Evolutionary conservation across 2,888 invertebrate species (phyloP), one percentile per base, ranked within the genome.

Genomic region (Rotaria sp.): DNA sequence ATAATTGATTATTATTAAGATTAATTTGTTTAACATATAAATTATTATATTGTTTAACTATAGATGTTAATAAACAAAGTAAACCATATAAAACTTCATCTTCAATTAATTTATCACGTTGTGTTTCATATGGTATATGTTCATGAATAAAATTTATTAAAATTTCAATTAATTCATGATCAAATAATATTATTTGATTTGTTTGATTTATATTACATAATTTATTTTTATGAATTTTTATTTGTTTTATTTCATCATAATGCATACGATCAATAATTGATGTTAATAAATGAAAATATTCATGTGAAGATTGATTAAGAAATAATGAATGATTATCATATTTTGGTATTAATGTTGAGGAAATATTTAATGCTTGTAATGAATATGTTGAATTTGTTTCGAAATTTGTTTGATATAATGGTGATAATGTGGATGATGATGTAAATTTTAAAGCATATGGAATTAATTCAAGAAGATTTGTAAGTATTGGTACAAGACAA

Each of bases 51-150:
- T 80, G 80, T 45, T 80, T 80, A 11, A 80, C 15, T n/a, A 80
- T 80, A 21, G 80, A 80, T 80, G 80, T 45, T 45, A 80, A 45
- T 80, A 80, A n/a, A 80, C 80, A 80, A 45, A 80, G 80, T 45
- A 80, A 80, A 80, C 80, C 80, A n/a, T 80, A 80, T 11, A 80
- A 18, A n/a, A 80, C 80, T 45, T 80, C 80, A 45, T 80, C 80
- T 80, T 80, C 80, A 80, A 80, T 45, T n/a, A 80, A 45, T 80
- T 80, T 80, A 45, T 80, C 80, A 15, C 80, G 80, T 45, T 80
- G 80, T 13, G 80, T 45, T 80, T 80, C 80, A 45, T 80, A 45
- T n/a, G 80, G 80, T 18, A 80, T 24, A 45, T 45, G 80, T 45
- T 80, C 80, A 45, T 80, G 80, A 41, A 80, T 80, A n/a, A 45